phyloP scores from a whole-genome alignment of 2,888 invertebrate species.

The Brachyptera putata region DNA sequence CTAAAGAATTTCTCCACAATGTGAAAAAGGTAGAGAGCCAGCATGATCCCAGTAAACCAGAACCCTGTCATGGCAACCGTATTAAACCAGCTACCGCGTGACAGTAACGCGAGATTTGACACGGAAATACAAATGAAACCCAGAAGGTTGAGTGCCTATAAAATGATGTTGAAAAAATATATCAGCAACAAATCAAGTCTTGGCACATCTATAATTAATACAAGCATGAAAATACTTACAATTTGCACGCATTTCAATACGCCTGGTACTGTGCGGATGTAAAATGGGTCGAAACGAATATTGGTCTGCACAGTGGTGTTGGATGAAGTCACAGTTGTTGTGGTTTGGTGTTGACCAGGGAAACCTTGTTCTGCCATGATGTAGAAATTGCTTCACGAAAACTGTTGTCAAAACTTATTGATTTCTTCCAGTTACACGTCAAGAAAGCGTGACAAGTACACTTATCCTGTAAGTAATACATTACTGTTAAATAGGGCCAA shows the following conservation, averaged over 20 bases:
- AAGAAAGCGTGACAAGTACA: no score
- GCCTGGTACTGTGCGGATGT: slow-evolving; percentile 68
- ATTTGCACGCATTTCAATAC: slow-evolving; percentile 71
- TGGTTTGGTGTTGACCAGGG: slow-evolving; percentile 72
- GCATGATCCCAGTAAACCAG: slow-evolving; percentile 76
- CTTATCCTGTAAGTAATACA: no score
- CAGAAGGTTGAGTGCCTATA: slow-evolving; percentile 62
- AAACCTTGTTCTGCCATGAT: slow-evolving; percentile 56
- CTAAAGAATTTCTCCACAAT: slow-evolving; percentile 78
- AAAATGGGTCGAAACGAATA: slow-evolving; percentile 68
- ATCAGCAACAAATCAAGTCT: background rate
- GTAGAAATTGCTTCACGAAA: background rate
- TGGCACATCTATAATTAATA: background rate
- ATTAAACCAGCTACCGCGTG: slow-evolving; percentile 68
- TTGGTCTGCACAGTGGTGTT: slow-evolving; percentile 48
- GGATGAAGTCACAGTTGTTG: slow-evolving; percentile 66
- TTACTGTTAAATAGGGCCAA: no score
- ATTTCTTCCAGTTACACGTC: no score
- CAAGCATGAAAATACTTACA: slow-evolving; percentile 53
- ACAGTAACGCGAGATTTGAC: slow-evolving; percentile 50
- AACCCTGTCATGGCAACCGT: slow-evolving; percentile 79
- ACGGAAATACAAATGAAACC: slow-evolving; percentile 78
- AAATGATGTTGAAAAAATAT: slow-evolving; percentile 36
- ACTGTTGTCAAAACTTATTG: background rate
- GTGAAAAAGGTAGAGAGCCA: slow-evolving; percentile 79